These are phyloP conservation scores for Aspiorhynchus laticeps DNA, from an alignment of 2,113 vertebrate genomes.

Conservation along the genomic window DNA sequence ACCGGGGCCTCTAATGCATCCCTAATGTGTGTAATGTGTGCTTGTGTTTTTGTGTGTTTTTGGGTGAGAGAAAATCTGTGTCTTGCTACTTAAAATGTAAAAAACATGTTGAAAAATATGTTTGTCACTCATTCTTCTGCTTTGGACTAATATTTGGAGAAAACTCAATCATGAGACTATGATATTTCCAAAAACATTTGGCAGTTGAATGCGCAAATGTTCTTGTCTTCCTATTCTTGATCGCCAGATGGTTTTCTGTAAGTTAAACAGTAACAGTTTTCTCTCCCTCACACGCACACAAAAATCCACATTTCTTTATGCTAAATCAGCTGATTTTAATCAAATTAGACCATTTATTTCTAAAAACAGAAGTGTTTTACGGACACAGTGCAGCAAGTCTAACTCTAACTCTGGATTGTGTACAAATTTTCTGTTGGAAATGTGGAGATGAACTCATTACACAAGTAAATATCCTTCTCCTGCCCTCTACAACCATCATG, in stretches of 20 bases:
- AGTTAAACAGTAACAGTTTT: neutral
- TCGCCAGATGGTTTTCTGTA: constrained; percentile 26
- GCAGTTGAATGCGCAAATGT: constrained; percentile 25
- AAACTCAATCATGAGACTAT: neutral
- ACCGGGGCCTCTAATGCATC: constrained; percentile 32
- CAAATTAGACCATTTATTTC: neutral
- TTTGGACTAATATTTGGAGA: constrained; percentile 24
- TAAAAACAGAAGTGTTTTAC: neutral
- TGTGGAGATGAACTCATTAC: neutral
- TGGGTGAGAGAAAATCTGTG: neutral
- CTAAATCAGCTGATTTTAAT: neutral
- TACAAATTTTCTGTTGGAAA: neutral
- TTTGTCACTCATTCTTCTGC: neutral
- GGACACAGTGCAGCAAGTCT: neutral
- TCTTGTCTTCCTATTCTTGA: constrained; percentile 19
- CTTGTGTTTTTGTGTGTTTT: constrained; percentile 31
- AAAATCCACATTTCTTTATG: neutral
- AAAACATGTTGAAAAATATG: constrained; percentile 21
- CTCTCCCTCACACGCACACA: neutral
- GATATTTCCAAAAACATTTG: constrained; percentile 22
- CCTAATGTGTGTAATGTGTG: constrained; percentile 28
- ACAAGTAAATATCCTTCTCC: neutral
- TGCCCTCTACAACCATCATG: constrained; percentile 4
- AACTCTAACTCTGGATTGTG: neutral
- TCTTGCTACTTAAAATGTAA: constrained; percentile 15